phyloP scores from a whole-genome alignment of 2,113 vertebrate genomes.

The Charadrius vociferus region DNA sequence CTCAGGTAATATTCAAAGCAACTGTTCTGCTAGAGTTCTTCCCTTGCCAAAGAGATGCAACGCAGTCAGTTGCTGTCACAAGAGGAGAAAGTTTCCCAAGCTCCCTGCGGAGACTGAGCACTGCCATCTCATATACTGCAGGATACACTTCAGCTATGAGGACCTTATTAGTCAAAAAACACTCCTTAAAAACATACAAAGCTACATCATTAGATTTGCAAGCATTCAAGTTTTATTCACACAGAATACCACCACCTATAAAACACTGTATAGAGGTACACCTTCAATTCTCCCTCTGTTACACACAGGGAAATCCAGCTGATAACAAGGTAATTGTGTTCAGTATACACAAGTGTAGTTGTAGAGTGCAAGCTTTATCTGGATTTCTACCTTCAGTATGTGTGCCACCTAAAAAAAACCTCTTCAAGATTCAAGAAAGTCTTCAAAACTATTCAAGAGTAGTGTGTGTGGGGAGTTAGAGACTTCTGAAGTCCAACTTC shows the following conservation, averaged over 20 bases:
- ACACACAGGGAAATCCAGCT: neutral
- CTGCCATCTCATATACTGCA: neutral
- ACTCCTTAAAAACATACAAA: fast-evolving
- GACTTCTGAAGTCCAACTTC: neutral
- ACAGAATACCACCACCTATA: neutral
- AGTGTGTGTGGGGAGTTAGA: fast-evolving
- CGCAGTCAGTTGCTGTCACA: neutral
- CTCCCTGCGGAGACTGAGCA: neutral
- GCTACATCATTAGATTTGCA: neutral
- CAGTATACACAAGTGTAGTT: neutral
- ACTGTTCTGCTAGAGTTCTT: neutral
- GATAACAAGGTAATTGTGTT: neutral
- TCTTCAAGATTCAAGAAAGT: too few species aligned
- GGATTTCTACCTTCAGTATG: neutral
- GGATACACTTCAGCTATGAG: neutral
- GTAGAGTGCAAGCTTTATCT: neutral
- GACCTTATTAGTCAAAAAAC: neutral
- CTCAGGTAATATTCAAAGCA: neutral
- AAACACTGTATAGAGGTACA: neutral
- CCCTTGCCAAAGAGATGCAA: neutral
- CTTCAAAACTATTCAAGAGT: neutral
- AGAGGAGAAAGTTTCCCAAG: neutral
- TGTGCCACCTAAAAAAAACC: neutral
- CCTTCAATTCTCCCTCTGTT: neutral
- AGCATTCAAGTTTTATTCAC: neutral